Base-by-base conservation (phyloP, 2,888 invertebrate genomes). In the Papilio elwesi region DNA sequence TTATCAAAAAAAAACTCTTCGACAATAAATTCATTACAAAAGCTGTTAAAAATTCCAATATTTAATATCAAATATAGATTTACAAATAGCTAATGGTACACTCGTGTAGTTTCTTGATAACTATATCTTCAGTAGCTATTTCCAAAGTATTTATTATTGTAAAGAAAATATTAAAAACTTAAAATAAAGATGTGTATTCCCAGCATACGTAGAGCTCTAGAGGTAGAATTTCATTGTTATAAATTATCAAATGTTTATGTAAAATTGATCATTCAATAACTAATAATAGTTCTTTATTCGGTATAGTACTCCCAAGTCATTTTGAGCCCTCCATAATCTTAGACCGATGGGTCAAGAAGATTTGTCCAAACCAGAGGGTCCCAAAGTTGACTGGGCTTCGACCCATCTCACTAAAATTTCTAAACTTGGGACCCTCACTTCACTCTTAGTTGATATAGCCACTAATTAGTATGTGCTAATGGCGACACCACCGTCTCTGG, bases 21-120 rank as follows among this genome's bases (percentile, higher is more conserved):
- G 87, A 86, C 86, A 86, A 86, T 86, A 86, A 86, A 78, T 78
- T 81, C 78, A 77, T 52, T 52, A 49, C 36, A 67, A 16, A 57
- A 43, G 52, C 43, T 70, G 52, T 71, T 67, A 77, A 79, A 81
- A 78, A 74, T 78, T 80, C 78, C 76, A 82, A 67, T 71, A 53
- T 71, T 71, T 71, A 66, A 15, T 49, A 11, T 6, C 6, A 52
- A 13, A 52, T n/a, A 13, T 52, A 52, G 8, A 52, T 52, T 55
- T n/a, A 55, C 6, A 15, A n/a, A 55, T 57, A 57, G 9, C 9
- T 6, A 7, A 43, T 26, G 36, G 36, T 55, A 57, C 26, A 26
- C 26, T 26, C 26, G 4, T 26, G 26, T 26, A 26, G 2, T 26
- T 26, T 26, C 26, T 62, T 62, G 13, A 47, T 16, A 64, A 16